Conservation (phyloP, 2,797 vertebrate genomes). For the Anniella stebbinsi region DNA sequence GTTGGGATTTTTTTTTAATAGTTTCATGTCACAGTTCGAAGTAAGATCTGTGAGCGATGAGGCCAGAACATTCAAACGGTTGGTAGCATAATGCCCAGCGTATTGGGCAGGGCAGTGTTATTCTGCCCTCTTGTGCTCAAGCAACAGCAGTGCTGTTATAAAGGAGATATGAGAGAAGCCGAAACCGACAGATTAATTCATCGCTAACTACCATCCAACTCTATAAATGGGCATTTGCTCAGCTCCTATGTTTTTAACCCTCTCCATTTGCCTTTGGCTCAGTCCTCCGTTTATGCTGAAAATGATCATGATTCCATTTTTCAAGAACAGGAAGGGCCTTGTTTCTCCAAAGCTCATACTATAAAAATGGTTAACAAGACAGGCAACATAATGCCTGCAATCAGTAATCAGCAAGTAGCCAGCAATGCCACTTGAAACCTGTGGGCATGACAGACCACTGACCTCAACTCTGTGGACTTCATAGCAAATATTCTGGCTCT, state of each 20-base stretch:
- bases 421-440: not conserved
- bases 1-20: not conserved
- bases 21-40: not conserved
- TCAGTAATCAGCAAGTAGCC: not conserved
- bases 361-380: not conserved
- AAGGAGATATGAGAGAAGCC: not conserved
- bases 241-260: not conserved
- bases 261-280: not conserved
- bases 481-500: not conserved
- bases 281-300: not conserved
- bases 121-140: conserved; percentile 7
- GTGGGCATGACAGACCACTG: not conserved
- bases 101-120: not conserved
- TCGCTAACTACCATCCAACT: not conserved
- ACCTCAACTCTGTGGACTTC: not conserved
- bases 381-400: not conserved
- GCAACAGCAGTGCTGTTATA: conserved; percentile 3
- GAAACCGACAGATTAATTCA: no score
- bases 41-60: not conserved
- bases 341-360: not conserved
- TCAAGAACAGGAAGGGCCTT: not conserved
- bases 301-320: not conserved
- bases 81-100: not conserved
- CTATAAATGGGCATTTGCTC: not conserved
- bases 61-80: not conserved